Conservation (phyloP, 2,113 vertebrate genomes). For the Pygoscelis antarcticus region DNA sequence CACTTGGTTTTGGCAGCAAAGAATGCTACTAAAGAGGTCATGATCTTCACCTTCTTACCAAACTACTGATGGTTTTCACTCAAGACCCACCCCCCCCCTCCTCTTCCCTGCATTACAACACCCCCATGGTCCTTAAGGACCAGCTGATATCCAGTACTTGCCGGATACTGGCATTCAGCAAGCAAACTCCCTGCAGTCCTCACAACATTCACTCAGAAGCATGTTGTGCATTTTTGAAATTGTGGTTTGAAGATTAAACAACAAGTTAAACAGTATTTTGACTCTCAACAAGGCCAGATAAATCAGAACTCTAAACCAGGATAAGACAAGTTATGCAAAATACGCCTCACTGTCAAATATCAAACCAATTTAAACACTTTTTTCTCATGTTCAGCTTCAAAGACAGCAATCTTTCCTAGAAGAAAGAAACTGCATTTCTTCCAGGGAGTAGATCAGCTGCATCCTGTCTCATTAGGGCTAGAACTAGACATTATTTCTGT, state of each 20-base stretch:
- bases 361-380: not conserved
- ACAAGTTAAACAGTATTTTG: not conserved
- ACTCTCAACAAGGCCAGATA: not conserved
- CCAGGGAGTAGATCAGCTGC: not conserved
- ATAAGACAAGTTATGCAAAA: not conserved
- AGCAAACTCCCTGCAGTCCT: not conserved
- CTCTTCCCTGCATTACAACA: not conserved
- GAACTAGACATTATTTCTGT: not conserved
- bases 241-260: not conserved
- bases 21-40: not conserved
- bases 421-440: not conserved
- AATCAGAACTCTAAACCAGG: not conserved
- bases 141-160: not conserved
- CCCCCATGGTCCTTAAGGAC: not conserved
- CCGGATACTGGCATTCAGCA: not conserved
- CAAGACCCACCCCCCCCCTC: not conserved
- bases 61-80: not conserved
- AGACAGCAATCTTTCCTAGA: not conserved
- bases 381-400: not conserved
- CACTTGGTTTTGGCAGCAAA: not conserved
- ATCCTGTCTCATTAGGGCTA: not conserved
- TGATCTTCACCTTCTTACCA: not conserved
- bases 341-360: not conserved
- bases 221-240: not conserved
- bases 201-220: not conserved